Evolutionary conservation across 2,797 vertebrate species (phyloP).

Genomic region (Malacoraja senta): DNA sequence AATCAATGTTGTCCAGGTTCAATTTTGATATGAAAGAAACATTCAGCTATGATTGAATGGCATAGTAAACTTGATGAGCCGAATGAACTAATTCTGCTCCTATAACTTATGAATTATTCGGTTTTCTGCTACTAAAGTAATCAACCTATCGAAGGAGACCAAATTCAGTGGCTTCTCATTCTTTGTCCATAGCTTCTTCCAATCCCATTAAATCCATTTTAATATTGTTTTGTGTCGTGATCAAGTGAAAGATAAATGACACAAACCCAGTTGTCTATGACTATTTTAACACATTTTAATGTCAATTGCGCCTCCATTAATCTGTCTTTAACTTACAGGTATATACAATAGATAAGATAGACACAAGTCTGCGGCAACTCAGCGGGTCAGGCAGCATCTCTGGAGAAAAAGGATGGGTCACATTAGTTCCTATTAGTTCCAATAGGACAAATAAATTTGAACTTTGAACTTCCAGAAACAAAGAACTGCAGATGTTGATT

Average conservation of each 20-base stretch:
- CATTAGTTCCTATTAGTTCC: no score
- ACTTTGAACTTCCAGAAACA: no score
- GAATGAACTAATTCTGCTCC: no score
- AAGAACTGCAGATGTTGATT: no score
- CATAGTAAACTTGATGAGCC: no score
- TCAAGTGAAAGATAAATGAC: background rate
- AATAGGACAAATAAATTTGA: no score
- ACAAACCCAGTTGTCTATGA: background rate
- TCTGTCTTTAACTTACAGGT: background rate
- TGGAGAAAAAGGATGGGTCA: no score
- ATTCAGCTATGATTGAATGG: background rate
- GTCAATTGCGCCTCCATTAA: background rate
- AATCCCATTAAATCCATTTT: background rate
- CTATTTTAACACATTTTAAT: background rate
- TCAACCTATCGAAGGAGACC: background rate
- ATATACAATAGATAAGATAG: background rate
- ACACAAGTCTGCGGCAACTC: no score
- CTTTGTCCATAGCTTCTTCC: background rate
- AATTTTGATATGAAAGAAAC: background rate
- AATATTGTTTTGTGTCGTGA: background rate
- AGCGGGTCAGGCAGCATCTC: no score
- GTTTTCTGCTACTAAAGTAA: background rate
- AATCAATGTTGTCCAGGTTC: background rate
- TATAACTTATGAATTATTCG: background rate
- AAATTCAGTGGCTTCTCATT: background rate